phyloP scores from a whole-genome alignment of 2,797 vertebrate species.

The Pangasius larnaudii region DNA sequence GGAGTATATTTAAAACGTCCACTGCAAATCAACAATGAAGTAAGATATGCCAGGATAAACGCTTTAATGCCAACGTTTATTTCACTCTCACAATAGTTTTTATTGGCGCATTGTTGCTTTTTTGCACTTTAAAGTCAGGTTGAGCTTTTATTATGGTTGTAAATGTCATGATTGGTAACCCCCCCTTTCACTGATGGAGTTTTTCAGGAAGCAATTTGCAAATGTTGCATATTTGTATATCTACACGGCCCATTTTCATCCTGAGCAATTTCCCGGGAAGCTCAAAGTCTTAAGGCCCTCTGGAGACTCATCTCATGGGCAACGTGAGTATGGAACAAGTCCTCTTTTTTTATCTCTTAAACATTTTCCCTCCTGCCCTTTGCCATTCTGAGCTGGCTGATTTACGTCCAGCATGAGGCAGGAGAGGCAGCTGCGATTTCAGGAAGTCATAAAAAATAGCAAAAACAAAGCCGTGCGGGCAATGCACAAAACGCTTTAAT shows the following conservation, averaged over 20 bases:
- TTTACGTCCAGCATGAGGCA: conserved; percentile 84
- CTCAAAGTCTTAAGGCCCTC: conserved; percentile 84
- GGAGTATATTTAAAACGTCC: conserved; percentile 34
- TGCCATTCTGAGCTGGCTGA: conserved; percentile 84
- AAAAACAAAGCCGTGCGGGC: conserved; percentile 65
- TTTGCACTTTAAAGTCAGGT: conserved; percentile 54
- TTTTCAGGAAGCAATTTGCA: conserved; percentile 74
- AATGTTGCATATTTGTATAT: conserved; percentile 71
- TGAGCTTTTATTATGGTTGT: conserved; percentile 53
- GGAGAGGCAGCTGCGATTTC: conserved; percentile 74
- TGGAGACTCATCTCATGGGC: conserved; percentile 84
- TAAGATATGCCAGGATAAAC: conserved; percentile 6
- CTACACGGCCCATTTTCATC: conserved; percentile 67
- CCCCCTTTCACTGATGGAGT: conserved; percentile 59
- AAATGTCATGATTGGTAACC: conserved; percentile 52
- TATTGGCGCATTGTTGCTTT: conserved; percentile 32
- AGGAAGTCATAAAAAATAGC: conserved; percentile 80
- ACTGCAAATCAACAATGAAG: conserved; percentile 16
- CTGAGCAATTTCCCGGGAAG: conserved; percentile 83
- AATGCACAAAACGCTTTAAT: conserved; percentile 53
- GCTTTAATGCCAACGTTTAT: conserved; percentile 20
- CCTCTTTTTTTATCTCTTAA: conserved; percentile 75
- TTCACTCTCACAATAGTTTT: conserved; percentile 2
- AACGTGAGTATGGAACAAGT: conserved; percentile 77
- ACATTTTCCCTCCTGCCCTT: conserved; percentile 80